phyloP scores from a whole-genome alignment of 2,113 vertebrate species.

The Chaetops frenatus region DNA sequence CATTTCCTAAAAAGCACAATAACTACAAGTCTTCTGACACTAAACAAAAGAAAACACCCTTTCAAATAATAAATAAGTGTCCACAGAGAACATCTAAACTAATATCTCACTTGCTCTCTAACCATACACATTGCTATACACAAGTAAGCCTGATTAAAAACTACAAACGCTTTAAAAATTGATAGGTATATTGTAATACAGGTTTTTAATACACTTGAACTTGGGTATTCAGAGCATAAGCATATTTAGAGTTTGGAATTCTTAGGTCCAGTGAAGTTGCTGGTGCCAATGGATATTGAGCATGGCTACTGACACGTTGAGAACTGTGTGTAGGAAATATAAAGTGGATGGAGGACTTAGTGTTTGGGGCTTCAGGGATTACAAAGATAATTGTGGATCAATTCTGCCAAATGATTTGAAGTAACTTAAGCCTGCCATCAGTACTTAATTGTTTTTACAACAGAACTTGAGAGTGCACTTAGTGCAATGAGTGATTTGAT shows the following conservation, averaged over 20 bases:
- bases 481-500: conserved; percentile 69
- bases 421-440: conserved; percentile 75
- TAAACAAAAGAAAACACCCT: not conserved
- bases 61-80: not conserved
- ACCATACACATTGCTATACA: not conserved
- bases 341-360: conserved; percentile 68
- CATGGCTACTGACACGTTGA: conserved; percentile 56
- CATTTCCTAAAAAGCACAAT: not conserved
- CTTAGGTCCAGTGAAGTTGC: conserved; percentile 25
- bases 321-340: conserved; percentile 64
- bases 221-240: not conserved
- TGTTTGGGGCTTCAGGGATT: conserved; percentile 68
- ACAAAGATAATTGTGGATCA: conserved; percentile 79
- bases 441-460: conserved; percentile 76
- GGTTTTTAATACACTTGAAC: not conserved
- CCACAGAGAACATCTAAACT: not conserved
- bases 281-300: conserved; percentile 33
- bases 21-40: not conserved
- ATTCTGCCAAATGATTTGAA: conserved; percentile 74
- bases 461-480: conserved; percentile 72
- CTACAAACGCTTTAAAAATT: not conserved
- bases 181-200: not conserved
- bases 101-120: not conserved
- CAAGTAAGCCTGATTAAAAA: not conserved
- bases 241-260: conserved; percentile 26